Base-by-base conservation (phyloP, 2,888 invertebrate species). In the Monochamus alternatus region DNA sequence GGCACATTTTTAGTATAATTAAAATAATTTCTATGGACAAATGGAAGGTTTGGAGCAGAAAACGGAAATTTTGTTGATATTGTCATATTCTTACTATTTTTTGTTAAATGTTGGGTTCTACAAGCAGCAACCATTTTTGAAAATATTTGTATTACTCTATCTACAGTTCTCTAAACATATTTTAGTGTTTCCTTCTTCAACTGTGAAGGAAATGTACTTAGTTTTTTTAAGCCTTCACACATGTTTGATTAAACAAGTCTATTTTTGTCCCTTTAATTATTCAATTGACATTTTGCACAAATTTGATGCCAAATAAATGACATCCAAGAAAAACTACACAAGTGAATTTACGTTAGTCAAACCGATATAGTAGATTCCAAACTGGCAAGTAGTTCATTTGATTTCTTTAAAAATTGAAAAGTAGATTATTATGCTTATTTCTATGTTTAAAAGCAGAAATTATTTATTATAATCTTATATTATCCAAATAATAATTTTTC, bases 111-210 rank as follows among this genome's bases (percentile, higher is more conserved):
- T 67, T 83, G 84, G 52, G 84, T n/a, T n/a, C n/a, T 82, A 74
- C 84, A 84, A 69, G 78, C 82, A 75, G 85, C 84, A 80, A 86
- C 86, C 87, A 87, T 87, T 81, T 84, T 83, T 38, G 5, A 63
- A 31, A 60, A 73, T 69, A 43, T 62, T 32, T 14, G 5, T 62
- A 38, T 38, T n/a, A 62, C n/a, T n/a, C 5, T 43, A 10, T 14
- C 12, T 8, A n/a, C 47, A 47, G 12, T 47, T 47, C 9, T 5
- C 2, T 47, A 47, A 3, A 47, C 3, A 47, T 12, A 8, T 47
- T 47, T 47, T 47, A 47, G 10, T 47, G 8, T 47, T 47, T 47
- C 8, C 2, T 8, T 5, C 47, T 10, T 47, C 12, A 47, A 47
- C 12, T 47, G 12, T 47, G 5, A 47, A 10, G 12, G 22, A 12